Conservation (phyloP, 2,797 vertebrate species). For the Gallinago stenura region DNA sequence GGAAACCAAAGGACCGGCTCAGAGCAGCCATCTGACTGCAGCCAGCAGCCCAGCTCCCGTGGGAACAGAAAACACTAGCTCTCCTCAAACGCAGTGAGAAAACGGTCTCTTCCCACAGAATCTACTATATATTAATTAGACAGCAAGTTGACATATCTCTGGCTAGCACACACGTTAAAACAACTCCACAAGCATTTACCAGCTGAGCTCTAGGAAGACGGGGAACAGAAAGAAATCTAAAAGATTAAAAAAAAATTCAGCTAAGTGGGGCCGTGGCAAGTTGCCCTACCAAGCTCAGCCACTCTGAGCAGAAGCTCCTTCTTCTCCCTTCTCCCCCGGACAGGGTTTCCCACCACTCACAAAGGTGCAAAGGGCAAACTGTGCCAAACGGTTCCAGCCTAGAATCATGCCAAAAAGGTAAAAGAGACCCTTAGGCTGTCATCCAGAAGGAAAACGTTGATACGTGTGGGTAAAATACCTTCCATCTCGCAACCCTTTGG, state of each 20-base stretch:
- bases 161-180: neutral
- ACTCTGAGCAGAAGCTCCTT: neutral
- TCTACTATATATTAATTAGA: neutral
- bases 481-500: neutral
- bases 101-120: neutral
- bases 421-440: neutral
- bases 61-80: neutral
- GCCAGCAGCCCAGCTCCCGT: neutral
- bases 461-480: neutral
- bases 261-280: neutral
- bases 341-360: neutral
- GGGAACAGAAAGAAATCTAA: neutral
- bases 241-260: neutral
- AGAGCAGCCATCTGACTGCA: neutral
- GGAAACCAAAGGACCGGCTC: neutral
- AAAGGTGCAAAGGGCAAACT: neutral
- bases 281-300: neutral
- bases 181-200: neutral
- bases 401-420: neutral
- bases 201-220: neutral
- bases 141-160: constrained; percentile 4
- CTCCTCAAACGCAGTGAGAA: neutral
- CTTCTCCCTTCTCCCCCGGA: neutral
- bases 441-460: neutral
- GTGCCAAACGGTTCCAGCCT: neutral